Percentiles rank a stretch among this genome's conserved stretches.
phyloP scores from a whole-genome alignment of 2,113 vertebrate genomes.

The Grammomys dolichurus region DNA sequence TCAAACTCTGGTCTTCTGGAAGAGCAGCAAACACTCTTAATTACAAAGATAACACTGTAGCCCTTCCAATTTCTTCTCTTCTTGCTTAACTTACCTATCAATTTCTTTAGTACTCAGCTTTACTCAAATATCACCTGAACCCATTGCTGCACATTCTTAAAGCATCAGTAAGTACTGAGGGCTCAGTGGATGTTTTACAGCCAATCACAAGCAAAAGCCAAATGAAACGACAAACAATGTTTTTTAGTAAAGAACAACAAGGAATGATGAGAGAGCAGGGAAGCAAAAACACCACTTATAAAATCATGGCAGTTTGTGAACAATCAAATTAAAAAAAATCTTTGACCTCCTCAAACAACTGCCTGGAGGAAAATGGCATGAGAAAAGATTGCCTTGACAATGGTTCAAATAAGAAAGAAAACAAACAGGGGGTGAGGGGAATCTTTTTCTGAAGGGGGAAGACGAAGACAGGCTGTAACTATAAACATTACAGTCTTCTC shows the following conservation, averaged over 20 bases:
- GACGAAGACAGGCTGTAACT: not conserved
- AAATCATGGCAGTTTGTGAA: not conserved
- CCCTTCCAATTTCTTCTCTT: not conserved
- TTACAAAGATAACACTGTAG: not conserved
- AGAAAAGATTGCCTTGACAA: not conserved
- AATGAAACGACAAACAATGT: not conserved
- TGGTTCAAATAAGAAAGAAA: not conserved
- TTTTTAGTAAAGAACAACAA: not conserved
- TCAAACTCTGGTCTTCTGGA: not conserved
- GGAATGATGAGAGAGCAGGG: not conserved
- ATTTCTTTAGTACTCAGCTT: not conserved
- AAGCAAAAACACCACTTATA: not conserved
- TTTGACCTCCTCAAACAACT: not conserved
- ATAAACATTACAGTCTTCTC: not conserved
- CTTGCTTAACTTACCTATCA: not conserved
- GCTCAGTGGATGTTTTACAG: not conserved
- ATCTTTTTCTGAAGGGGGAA: not conserved
- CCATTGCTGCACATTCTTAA: not conserved
- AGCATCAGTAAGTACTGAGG: not conserved
- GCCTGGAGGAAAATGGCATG: not conserved
- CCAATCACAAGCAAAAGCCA: not conserved
- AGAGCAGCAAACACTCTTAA: not conserved
- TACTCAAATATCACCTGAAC: accelerated
- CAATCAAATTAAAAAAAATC: not conserved
- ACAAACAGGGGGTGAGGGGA: too few relatives aligned